phyloP scores from a whole-genome alignment of 2,113 vertebrate species.

The Lepidothrix coronata region DNA sequence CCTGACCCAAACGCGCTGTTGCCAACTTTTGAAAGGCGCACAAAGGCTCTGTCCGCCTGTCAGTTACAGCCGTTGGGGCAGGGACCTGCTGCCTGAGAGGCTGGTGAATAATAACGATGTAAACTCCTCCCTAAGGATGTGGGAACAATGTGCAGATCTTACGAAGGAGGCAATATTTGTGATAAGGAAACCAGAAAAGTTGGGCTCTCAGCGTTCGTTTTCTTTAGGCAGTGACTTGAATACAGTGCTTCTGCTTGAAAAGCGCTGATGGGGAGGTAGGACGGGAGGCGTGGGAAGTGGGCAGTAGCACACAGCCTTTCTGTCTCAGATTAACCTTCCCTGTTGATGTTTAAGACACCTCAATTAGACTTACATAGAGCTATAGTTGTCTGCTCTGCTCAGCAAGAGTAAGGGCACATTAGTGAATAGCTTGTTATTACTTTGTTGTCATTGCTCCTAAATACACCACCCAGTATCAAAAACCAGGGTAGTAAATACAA shows the following conservation, averaged over 20 bases:
- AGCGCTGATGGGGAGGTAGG: background rate
- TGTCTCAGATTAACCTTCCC: background rate
- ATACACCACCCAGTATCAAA: background rate
- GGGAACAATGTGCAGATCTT: background rate
- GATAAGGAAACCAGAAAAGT: background rate
- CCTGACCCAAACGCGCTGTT: accelerated
- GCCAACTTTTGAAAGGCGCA: background rate
- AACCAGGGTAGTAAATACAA: accelerated
- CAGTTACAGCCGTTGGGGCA: constrained; percentile 25
- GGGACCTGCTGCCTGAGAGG: background rate
- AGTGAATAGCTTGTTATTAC: background rate
- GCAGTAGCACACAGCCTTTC: background rate
- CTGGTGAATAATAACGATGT: background rate
- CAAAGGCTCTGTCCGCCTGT: background rate
- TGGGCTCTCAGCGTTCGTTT: accelerated
- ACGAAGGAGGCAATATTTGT: background rate
- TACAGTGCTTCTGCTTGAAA: background rate
- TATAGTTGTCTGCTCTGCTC: background rate
- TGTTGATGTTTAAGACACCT: background rate
- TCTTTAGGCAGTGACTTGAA: background rate
- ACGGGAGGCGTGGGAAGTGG: background rate
- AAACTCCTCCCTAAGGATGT: background rate
- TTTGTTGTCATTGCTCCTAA: background rate
- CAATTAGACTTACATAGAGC: background rate
- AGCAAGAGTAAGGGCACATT: background rate